These are phyloP conservation scores for Paradisaea rubra DNA, from an alignment of 2,113 vertebrate species.

Conservation along the genomic window DNA sequence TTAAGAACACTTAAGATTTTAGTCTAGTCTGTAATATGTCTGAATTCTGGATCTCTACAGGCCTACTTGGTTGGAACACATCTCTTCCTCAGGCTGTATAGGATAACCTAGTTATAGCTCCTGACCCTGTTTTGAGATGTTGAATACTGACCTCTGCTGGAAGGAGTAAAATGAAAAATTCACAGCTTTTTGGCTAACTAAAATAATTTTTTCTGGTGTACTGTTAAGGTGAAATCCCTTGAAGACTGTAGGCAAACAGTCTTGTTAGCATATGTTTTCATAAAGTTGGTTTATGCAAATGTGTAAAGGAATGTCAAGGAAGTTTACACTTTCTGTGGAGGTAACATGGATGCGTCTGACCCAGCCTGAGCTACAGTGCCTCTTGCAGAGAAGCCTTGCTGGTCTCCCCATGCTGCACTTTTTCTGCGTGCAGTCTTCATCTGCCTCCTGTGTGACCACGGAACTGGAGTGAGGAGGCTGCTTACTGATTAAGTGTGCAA, in stretches of 20 bases:
- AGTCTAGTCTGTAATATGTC: background rate
- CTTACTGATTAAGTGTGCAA: background rate
- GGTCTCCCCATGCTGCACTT: background rate
- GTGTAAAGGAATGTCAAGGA: background rate
- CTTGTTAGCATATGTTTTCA: background rate
- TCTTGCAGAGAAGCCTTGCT: background rate
- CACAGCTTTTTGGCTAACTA: accelerated
- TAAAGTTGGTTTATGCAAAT: background rate
- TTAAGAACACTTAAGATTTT: background rate
- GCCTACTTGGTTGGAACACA: background rate
- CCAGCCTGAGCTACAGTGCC: background rate
- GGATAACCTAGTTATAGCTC: background rate
- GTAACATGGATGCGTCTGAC: background rate
- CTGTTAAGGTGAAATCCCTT: background rate
- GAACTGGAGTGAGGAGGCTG: background rate
- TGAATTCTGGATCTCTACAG: background rate
- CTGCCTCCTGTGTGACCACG: background rate
- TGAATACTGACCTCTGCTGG: conserved; percentile 20
- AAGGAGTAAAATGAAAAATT: background rate
- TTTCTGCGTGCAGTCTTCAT: background rate
- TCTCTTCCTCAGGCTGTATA: background rate
- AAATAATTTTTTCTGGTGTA: background rate
- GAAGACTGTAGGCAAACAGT: background rate
- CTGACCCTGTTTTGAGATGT: background rate
- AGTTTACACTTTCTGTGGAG: background rate